phyloP scores from a whole-genome alignment of 2,888 invertebrate species.

The Alcis repandata region DNA sequence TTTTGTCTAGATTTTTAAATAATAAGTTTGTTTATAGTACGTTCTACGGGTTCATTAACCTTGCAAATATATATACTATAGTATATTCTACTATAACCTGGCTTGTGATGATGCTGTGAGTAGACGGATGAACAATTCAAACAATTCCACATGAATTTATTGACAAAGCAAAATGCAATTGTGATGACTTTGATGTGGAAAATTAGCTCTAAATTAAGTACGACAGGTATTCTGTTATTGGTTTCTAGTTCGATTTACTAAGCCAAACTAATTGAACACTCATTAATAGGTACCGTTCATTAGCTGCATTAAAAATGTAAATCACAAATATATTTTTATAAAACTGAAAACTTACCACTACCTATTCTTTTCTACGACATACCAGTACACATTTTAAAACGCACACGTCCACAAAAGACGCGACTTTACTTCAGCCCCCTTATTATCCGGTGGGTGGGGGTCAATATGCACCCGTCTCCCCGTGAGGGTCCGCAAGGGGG shows the following conservation, averaged over 20 bases:
- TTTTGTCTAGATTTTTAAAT: too few relatives aligned
- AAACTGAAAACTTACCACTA: not conserved
- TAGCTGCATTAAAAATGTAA: not conserved
- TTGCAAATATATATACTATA: too few relatives aligned
- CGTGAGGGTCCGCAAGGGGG: constrained; percentile 43
- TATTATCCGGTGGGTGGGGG: constrained; percentile 75
- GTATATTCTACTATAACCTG: too few relatives aligned
- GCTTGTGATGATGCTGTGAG: too few relatives aligned
- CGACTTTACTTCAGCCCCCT: constrained; percentile 76
- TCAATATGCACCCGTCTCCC: constrained; percentile 66
- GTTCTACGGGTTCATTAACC: too few relatives aligned
- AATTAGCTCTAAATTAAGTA: too few relatives aligned
- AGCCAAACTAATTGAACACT: not conserved
- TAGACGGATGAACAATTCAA: too few relatives aligned
- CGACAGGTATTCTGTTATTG: too few relatives aligned
- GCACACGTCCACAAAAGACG: constrained; percentile 72
- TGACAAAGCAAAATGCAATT: too few relatives aligned
- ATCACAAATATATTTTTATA: not conserved
- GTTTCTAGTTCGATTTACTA: too few relatives aligned
- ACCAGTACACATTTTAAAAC: constrained; percentile 44
- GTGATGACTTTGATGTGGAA: not conserved
- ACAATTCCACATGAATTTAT: too few relatives aligned
- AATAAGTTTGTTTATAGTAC: too few relatives aligned
- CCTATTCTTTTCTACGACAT: constrained; percentile 13
- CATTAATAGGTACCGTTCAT: not conserved